Evolutionary conservation across 2,797 vertebrate genomes (phyloP).

Genomic region (Coregonus sp.): DNA sequence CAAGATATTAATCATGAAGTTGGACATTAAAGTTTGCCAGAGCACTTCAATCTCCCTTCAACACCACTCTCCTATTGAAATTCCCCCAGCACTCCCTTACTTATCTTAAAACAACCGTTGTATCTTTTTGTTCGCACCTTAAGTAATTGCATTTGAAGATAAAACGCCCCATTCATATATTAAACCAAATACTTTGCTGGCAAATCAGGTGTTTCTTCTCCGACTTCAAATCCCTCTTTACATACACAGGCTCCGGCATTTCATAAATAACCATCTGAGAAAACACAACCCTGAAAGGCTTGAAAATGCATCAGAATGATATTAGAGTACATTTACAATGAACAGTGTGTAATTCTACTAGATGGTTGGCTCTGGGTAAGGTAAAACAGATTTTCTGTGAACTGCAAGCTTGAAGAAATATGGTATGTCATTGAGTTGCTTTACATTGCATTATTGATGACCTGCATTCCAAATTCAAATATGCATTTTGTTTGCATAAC

Average conservation of each 20-base stretch:
- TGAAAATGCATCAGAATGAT: neutral
- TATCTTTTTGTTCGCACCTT: constrained; percentile 51
- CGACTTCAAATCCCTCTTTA: neutral
- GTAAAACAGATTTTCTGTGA: too few species aligned
- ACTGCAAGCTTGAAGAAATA: neutral
- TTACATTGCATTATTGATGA: neutral
- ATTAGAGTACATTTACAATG: too few species aligned
- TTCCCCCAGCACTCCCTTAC: constrained; percentile 19
- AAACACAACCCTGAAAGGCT: neutral
- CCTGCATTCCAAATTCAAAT: constrained; percentile 4
- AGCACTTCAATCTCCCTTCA: constrained; percentile 46
- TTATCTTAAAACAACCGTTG: constrained; percentile 41
- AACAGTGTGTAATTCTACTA: too few species aligned
- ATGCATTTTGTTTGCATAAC: neutral
- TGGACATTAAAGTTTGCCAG: constrained; percentile 53
- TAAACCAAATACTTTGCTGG: constrained; percentile 50
- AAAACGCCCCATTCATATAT: constrained; percentile 42
- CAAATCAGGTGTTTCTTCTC: constrained; percentile 35
- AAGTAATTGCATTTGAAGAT: constrained; percentile 52
- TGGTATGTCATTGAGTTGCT: neutral
- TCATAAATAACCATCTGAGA: neutral
- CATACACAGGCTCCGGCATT: neutral
- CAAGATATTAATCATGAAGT: constrained; percentile 68
- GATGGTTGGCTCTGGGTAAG: too few species aligned
- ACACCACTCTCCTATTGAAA: constrained; percentile 33